phyloP scores from a whole-genome alignment of 2,888 invertebrate genomes.

The Xestia ashworthii region DNA sequence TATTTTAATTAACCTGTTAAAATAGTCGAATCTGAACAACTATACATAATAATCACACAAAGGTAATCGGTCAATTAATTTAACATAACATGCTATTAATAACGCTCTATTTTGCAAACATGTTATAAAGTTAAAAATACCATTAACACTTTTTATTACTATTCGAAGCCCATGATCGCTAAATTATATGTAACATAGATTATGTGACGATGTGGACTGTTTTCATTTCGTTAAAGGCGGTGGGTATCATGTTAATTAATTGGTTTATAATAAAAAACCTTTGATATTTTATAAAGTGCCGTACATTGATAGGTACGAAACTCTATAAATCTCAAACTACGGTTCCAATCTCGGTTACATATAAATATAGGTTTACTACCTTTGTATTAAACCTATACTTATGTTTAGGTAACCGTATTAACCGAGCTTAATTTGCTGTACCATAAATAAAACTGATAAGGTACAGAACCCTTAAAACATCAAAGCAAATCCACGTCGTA shows the following conservation, averaged over 20 bases:
- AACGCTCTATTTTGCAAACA: background rate
- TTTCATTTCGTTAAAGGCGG: background rate
- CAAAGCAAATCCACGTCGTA: background rate
- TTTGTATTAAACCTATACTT: too few species aligned
- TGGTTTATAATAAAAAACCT: background rate
- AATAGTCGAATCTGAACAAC: background rate
- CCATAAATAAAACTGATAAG: background rate
- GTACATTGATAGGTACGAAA: too few species aligned
- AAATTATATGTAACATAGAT: constrained; percentile 8
- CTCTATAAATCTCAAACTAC: too few species aligned
- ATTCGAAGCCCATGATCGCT: background rate
- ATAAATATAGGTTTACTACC: too few species aligned
- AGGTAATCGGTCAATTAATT: background rate
- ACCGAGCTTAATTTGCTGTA: background rate
- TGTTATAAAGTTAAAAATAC: constrained; percentile 11
- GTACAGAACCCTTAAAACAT: constrained; percentile 14
- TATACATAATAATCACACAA: background rate
- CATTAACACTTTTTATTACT: background rate
- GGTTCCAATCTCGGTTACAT: too few species aligned
- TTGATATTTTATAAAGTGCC: background rate
- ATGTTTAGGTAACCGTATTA: background rate
- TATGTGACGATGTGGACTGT: background rate
- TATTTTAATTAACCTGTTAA: constrained; percentile 23
- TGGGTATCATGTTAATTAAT: background rate
- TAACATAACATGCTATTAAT: constrained; percentile 5